These are phyloP conservation scores for Dallia pectoralis DNA, from an alignment of 2,797 vertebrate genomes.

Conservation along the genomic window DNA sequence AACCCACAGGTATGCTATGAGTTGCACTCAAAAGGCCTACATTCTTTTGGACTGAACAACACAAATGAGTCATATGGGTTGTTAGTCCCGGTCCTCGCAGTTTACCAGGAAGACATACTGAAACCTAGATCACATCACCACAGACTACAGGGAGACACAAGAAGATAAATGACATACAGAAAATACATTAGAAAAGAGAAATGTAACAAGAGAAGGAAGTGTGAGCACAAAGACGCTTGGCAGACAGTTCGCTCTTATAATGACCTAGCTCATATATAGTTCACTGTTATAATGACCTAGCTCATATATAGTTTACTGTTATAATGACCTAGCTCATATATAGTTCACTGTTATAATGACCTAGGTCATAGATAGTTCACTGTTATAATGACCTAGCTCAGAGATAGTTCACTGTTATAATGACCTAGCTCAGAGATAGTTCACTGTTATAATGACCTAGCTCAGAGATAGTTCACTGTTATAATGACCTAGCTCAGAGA, in stretches of 20 bases:
- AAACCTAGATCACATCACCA: background rate
- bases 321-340: conserved; percentile 4
- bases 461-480: background rate
- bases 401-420: too few relatives aligned
- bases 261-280: background rate
- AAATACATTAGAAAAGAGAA: background rate
- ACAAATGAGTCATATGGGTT: background rate
- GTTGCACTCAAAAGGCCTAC: background rate
- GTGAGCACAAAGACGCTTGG: background rate
- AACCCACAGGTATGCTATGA: conserved; percentile 10
- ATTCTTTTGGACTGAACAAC: background rate
- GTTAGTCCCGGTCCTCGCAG: background rate
- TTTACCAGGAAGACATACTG: background rate
- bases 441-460: background rate
- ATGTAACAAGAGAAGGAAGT: background rate
- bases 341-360: too few relatives aligned
- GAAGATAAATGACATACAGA: too few relatives aligned
- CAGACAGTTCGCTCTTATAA: background rate
- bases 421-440: background rate
- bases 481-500: too few relatives aligned
- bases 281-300: too few relatives aligned
- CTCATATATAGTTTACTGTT: background rate
- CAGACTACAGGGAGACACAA: background rate
- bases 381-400: background rate
- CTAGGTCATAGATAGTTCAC: too few relatives aligned